Conservation (phyloP, 2,888 invertebrate genomes). For the Neoitamus cyanurus region DNA sequence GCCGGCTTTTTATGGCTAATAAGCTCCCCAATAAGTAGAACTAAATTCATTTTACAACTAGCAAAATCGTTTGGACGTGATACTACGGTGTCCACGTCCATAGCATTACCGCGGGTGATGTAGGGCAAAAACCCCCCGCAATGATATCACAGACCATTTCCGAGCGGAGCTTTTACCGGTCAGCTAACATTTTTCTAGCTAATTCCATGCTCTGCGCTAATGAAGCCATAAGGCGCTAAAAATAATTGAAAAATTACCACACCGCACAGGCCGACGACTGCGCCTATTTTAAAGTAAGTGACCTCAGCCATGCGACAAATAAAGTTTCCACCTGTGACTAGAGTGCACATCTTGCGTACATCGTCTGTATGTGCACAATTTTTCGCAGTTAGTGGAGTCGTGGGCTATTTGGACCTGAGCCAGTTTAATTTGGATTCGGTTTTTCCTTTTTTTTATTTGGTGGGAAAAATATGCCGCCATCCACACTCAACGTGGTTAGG, state of each 20-base stretch:
- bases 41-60: background rate
- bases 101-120: background rate
- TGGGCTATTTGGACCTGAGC: background rate
- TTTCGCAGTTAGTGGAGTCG: background rate
- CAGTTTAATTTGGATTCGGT: background rate
- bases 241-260: background rate
- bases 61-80: too few relatives aligned
- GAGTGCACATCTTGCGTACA: background rate
- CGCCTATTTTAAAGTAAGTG: constrained; percentile 25
- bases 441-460: background rate
- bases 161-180: background rate
- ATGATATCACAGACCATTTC: background rate
- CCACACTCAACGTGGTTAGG: background rate
- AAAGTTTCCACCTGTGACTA: constrained; percentile 18
- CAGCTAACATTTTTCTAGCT: background rate
- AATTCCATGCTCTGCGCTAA: background rate
- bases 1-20: background rate
- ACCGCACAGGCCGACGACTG: background rate
- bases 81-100: background rate
- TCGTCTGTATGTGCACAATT: background rate
- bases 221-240: background rate
- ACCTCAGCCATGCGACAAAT: constrained; percentile 1
- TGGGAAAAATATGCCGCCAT: background rate
- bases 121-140: background rate
- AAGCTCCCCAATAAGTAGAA: background rate